Conservation (phyloP, 2,888 invertebrate genomes). For the Galerucella nymphaeae region DNA sequence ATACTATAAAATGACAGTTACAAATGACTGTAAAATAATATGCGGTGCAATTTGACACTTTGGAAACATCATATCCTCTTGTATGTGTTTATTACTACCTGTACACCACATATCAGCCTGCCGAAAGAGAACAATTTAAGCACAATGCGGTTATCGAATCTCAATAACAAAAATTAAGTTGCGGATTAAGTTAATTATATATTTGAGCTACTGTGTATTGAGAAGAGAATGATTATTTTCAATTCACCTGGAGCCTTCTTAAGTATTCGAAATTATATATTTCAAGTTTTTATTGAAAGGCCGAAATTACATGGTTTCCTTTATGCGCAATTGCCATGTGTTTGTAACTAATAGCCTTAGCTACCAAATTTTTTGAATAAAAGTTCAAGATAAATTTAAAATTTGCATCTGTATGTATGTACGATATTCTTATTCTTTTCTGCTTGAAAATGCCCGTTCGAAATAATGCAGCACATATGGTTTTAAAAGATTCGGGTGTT, state of each 20-base stretch:
- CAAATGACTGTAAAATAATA: too few relatives aligned
- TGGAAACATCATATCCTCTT: too few relatives aligned
- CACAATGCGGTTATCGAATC: too few relatives aligned
- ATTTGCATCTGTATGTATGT: slow-evolving; percentile 5
- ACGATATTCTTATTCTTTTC: neutral
- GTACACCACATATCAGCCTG: too few relatives aligned
- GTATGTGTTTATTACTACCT: too few relatives aligned
- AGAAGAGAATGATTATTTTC: neutral
- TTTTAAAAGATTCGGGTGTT: neutral
- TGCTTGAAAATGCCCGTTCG: neutral
- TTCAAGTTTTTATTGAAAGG: neutral
- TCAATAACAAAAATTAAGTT: too few relatives aligned
- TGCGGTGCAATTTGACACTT: too few relatives aligned
- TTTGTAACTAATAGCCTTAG: neutral
- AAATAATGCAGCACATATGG: neutral
- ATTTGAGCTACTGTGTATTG: too few relatives aligned
- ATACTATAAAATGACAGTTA: too few relatives aligned
- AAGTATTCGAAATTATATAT: neutral
- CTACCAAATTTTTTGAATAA: neutral
- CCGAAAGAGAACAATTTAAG: too few relatives aligned
- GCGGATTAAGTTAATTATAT: too few relatives aligned
- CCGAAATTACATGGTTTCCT: neutral
- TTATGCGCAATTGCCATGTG: slow-evolving; percentile 2
- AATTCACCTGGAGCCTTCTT: neutral
- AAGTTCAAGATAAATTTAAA: neutral